A percentile compares a stretch with the other conserved stretches of the same genome.
Conservation (phyloP, 2,888 invertebrate species). For the Drosophila barbarae region DNA sequence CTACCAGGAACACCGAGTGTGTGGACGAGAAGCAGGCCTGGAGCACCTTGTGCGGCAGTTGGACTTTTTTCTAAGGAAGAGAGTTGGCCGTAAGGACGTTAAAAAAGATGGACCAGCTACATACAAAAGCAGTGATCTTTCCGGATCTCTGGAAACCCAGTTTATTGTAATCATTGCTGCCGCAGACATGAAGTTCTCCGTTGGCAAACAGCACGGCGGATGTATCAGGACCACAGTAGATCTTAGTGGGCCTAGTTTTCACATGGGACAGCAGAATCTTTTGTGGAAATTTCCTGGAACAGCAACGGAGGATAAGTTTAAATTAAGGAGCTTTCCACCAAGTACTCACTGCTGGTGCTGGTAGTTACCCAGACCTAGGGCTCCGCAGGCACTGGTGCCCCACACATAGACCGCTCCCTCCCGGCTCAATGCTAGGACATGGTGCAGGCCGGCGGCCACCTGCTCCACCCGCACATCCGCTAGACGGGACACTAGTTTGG, state of each 20-base stretch:
- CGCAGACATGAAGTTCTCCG: slow-evolving; percentile 84
- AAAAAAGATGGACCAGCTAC: not conserved
- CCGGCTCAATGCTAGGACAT: slow-evolving; percentile 83
- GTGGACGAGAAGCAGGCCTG: slow-evolving; percentile 83
- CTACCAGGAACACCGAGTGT: slow-evolving; percentile 84
- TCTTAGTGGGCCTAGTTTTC: slow-evolving; percentile 80
- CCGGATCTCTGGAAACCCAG: slow-evolving; percentile 81
- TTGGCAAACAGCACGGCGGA: slow-evolving; percentile 83
- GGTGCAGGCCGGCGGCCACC: slow-evolving; percentile 83
- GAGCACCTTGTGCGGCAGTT: slow-evolving; percentile 82
- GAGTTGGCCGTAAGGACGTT: not conserved
- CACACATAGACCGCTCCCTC: slow-evolving; percentile 84
- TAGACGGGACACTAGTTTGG: slow-evolving; percentile 82
- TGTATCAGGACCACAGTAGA: slow-evolving; percentile 84
- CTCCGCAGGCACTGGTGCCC: slow-evolving; percentile 83
- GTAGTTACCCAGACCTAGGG: slow-evolving; percentile 81
- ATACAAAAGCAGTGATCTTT: slow-evolving; percentile 76
- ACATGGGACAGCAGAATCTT: slow-evolving; percentile 77
- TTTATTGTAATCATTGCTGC: slow-evolving; percentile 84
- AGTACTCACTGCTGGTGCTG: slow-evolving; percentile 72
- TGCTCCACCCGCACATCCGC: slow-evolving; percentile 83
- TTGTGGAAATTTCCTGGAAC: slow-evolving; percentile 71
- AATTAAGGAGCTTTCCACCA: not conserved
- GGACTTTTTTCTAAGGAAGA: slow-evolving; percentile 79
- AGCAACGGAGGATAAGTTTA: too few species aligned